Evolutionary conservation across 2,888 invertebrate genomes (phyloP), one percentile per base, ranked within the genome.

Genomic region (Stegana nigrithorax): DNA sequence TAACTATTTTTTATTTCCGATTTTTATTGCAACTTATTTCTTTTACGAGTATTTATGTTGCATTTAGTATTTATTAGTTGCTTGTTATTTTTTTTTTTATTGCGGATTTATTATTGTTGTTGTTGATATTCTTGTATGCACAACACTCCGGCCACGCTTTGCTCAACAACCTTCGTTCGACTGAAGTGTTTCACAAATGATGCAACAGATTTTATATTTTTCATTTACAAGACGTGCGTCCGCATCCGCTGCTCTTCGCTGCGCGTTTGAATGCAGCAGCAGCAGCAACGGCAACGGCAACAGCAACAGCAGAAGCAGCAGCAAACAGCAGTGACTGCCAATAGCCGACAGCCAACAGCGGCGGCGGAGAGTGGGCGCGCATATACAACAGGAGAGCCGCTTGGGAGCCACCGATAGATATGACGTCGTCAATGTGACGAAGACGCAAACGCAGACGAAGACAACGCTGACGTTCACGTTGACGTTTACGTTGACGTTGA

Each of bases 181-280:
- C 86, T 86, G 84, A 86, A 85, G 86, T 84, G 84, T 84, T 83
- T 81, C 80, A 78, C 74, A 81, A 83, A 78, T 86, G 85, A 86
- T 86, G 85, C 86, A 86, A 86, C 86, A 83, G 84, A 84, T 85
- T 85, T 82, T 85, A 84, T 84, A 85, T 84, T 67, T 72, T 69
- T 67, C 73, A 73, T 73, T 80, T 77, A 80, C 73, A 79, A 78
- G 73, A 80, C 73, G 71, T 67, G 71, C 72, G 73, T 63, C 73
- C 72, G 71, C 73, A 69, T 67, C 70, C 65, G 67, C 68, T 63
- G 67, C 66, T 64, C 63, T 60, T 60, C 59, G 59, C 19, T 44
- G 51, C 42, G 47, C 60, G 45, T 32, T 60, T 50, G 44, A 36
- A 27, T 47, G 32, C 42, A 26, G 26, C 51, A 47, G 23, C 29